Base-by-base conservation (phyloP, 92 coral and sea anemone genomes). In the Epizoanthus stellaris region DNA sequence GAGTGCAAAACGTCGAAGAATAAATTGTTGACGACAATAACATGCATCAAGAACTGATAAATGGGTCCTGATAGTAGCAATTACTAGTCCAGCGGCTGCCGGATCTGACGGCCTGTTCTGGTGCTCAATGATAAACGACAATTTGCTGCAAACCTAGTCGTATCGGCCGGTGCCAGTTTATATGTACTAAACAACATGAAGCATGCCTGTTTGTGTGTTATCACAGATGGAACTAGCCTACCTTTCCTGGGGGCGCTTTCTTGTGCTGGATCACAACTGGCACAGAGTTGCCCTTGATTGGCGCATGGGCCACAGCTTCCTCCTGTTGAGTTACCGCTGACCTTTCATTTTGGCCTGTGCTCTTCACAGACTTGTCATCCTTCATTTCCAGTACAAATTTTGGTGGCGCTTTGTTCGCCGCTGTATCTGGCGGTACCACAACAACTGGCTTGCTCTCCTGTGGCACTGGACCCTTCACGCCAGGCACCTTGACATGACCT, bases 331-430 rank as follows among this genome's bases (percentile, higher is more conserved):
- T 5, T 15, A 34, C 72, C 7, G n/a, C 14, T 3, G 42, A 13
- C 16, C 6, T 11, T 14, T 36, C 16, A 34, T 21, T n/a, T 42
- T 34, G 72, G 47, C 45, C 72, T 12, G 72, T 36, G 13, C n/a
- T 13, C 42, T 67, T 67, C n/a, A 23, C 40, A 66, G 70, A 25
- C 39, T 25, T 25, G 70, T 67, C 72, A 30, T 67, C 39, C 23
- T 79, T 79, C 34, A 43, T 12, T 62, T 79, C 83, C 20, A 62
- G 12, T 14, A 63, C 72, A 63, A 63, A 67, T 30, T n/a, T 45
- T 42, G 72, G 83, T 20, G 43, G 19, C 3, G 25, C 40, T n/a
- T 79, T 79, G 13, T 17, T 63, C 40, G 42, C 60, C 59, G 16
- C 58, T 12, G 42, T 30, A 12, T 64, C 23, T 42, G 36, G 61